A percentile compares a stretch with the other conserved stretches of the same genome.
Conservation (phyloP, 2,888 invertebrate species). For the Drosophila paucipuncta region DNA sequence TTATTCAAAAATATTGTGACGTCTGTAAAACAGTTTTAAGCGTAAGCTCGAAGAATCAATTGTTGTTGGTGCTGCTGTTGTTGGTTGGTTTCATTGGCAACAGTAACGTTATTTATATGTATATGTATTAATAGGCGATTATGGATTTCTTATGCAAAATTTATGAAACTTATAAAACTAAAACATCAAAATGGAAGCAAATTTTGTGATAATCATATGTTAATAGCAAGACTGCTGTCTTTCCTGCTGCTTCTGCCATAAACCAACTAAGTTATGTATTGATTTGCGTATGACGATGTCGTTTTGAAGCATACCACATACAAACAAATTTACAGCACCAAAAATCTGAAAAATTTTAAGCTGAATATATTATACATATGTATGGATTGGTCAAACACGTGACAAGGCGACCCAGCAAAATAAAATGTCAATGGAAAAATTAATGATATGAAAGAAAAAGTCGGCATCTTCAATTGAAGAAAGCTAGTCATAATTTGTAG, state of each 20-base stretch:
- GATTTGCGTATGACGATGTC: constrained; percentile 36
- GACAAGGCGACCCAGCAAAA: constrained; percentile 18
- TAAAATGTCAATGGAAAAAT: constrained; percentile 16
- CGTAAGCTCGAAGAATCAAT: background rate
- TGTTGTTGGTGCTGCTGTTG: background rate
- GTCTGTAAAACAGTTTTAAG: constrained; percentile 19
- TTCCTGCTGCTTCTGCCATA: constrained; percentile 51
- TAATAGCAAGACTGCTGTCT: constrained; percentile 56
- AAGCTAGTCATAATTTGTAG: background rate
- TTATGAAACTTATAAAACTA: constrained; percentile 56
- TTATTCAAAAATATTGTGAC: constrained; percentile 5
- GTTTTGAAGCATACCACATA: constrained; percentile 3
- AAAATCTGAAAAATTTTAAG: constrained; percentile 26
- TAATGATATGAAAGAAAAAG: background rate
- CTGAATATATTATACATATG: background rate
- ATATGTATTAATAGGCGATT: constrained; percentile 72
- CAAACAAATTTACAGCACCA: constrained; percentile 1
- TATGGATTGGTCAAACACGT: constrained; percentile 20
- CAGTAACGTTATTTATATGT: constrained; percentile 65
- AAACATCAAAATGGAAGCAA: constrained; percentile 78
- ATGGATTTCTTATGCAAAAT: constrained; percentile 70
- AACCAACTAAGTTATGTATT: constrained; percentile 68
- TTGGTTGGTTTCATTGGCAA: constrained; percentile 33
- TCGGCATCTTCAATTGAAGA: background rate
- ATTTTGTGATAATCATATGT: constrained; percentile 78